phyloP scores from a whole-genome alignment of 2,797 vertebrate species.

The Sebastes itinus region DNA sequence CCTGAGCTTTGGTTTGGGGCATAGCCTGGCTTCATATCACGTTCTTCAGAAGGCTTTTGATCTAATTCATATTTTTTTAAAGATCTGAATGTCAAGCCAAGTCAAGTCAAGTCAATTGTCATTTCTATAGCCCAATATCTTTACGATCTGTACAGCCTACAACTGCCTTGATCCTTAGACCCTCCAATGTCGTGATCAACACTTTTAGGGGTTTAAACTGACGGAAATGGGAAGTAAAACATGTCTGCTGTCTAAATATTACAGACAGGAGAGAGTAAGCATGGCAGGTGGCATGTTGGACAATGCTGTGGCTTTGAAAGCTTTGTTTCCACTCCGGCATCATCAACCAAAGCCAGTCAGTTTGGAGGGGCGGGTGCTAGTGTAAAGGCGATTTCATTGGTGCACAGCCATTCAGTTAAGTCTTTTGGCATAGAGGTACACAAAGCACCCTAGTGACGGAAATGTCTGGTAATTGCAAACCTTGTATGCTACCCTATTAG shows the following conservation, averaged over 20 bases:
- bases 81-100: constrained; percentile 12
- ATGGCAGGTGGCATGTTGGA: constrained; percentile 37
- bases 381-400: constrained; percentile 85
- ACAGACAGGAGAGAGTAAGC: constrained; percentile 20
- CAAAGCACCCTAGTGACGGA: constrained; percentile 81
- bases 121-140: background rate
- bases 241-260: constrained; percentile 1
- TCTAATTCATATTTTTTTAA: constrained; percentile 23
- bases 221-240: background rate
- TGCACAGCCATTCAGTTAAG: constrained; percentile 86
- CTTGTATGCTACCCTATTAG: constrained; percentile 98
- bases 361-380: constrained; percentile 80
- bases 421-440: constrained; percentile 77
- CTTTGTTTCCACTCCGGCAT: constrained; percentile 83
- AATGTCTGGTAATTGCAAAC: constrained; percentile 90
- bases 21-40: constrained; percentile 18
- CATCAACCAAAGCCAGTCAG: constrained; percentile 87
- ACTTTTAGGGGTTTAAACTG: constrained; percentile 5
- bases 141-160: background rate
- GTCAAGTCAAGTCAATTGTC: background rate
- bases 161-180: background rate
- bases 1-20: background rate
- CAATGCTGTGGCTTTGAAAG: constrained; percentile 76
- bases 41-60: constrained; percentile 2
- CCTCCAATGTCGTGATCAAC: background rate